Conservation (phyloP, 2,797 vertebrate species). For the Carapus acus region DNA sequence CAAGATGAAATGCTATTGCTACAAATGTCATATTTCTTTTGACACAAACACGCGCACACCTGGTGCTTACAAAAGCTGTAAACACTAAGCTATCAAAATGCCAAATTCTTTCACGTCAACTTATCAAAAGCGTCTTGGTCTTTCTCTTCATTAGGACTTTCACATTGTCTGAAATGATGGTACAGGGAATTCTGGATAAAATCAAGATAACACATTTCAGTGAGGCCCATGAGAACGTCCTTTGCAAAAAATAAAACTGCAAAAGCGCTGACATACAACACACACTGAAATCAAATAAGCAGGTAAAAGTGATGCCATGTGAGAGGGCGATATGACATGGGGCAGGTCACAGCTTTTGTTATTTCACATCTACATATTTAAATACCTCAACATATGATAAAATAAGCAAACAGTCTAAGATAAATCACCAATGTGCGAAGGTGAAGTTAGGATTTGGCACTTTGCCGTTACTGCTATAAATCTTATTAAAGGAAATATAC, state of each 20-base stretch:
- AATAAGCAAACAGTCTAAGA: conserved; percentile 34
- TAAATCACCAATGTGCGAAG: conserved; percentile 62
- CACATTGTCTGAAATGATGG: too few relatives aligned
- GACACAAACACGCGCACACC: too few relatives aligned
- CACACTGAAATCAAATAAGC: conserved; percentile 34
- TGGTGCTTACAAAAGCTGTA: too few relatives aligned
- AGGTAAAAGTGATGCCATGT: conserved; percentile 51
- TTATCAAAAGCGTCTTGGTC: background rate
- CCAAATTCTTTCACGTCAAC: background rate
- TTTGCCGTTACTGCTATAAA: conserved; percentile 51
- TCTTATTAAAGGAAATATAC: conserved; percentile 51
- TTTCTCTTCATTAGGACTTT: conserved; percentile 14
- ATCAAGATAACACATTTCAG: conserved; percentile 35
- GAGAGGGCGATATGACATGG: conserved; percentile 45
- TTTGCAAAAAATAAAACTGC: conserved; percentile 37
- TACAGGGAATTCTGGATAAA: conserved; percentile 31
- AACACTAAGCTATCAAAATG: too few relatives aligned
- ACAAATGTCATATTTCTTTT: too few relatives aligned
- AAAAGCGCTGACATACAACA: conserved; percentile 46
- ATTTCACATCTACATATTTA: conserved; percentile 63
- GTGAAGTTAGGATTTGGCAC: conserved; percentile 65
- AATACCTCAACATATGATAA: conserved; percentile 52
- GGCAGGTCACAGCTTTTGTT: conserved; percentile 63
- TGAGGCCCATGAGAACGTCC: conserved; percentile 26
- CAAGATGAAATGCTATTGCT: too few relatives aligned